Evolutionary conservation across 2,797 vertebrate species (phyloP).

Genomic region (Mormyrus proboscirostris): DNA sequence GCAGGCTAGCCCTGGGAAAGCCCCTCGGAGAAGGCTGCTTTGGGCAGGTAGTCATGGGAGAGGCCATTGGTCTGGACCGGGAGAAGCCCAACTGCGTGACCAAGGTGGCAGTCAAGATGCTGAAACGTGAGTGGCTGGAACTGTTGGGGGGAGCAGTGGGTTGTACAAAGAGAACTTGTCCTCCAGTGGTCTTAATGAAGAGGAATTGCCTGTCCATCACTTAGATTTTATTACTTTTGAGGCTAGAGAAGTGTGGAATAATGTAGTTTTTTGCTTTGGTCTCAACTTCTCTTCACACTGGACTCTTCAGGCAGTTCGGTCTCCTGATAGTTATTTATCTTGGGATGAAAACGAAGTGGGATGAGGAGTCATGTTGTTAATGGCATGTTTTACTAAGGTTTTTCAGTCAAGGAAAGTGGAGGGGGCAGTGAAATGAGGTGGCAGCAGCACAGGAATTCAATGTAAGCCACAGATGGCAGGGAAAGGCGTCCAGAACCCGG

Average conservation of each 20-base stretch:
- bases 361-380: background rate
- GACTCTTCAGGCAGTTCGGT: background rate
- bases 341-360: background rate
- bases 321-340: background rate
- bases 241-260: background rate
- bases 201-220: background rate
- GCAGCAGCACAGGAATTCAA: background rate
- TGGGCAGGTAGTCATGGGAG: conserved; percentile 79
- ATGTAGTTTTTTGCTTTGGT: background rate
- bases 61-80: conserved; percentile 74
- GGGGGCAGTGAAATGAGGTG: background rate
- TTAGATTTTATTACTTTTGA: background rate
- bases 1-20: conserved; percentile 78
- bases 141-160: background rate
- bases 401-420: background rate
- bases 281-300: background rate
- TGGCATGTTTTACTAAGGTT: background rate
- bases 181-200: background rate
- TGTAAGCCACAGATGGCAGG: background rate
- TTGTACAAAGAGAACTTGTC: background rate
- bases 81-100: conserved; percentile 76
- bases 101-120: conserved; percentile 86
- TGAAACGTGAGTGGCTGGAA: conserved; percentile 70
- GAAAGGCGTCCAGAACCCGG: background rate
- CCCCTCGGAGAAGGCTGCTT: conserved; percentile 85